Evolutionary conservation across 2,888 invertebrate genomes (phyloP).

Genomic region (Mactromeris polynyma): DNA sequence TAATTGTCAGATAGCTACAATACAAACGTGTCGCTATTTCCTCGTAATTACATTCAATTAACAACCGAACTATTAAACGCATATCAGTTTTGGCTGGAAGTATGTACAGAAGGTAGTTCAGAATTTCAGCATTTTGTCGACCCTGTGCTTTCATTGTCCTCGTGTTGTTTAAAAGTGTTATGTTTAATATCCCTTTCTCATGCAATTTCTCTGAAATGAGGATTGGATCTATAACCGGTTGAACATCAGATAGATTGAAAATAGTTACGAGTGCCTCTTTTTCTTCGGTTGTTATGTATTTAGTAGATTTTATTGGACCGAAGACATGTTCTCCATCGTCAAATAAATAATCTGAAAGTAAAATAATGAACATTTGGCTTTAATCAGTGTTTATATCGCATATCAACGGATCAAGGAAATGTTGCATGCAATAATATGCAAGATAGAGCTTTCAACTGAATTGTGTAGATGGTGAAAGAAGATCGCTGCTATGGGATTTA

Average conservation of each 20-base stretch:
- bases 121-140: background rate
- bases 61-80: background rate
- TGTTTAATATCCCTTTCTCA: background rate
- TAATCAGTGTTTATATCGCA: too few species aligned
- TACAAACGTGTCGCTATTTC: slow-evolving; percentile 26
- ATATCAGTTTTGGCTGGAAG: background rate
- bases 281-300: background rate
- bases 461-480: too few species aligned
- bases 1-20: slow-evolving; percentile 14
- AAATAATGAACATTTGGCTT: too few species aligned
- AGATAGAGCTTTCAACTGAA: too few species aligned
- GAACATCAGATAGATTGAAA: background rate
- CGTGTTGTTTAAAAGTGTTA: background rate
- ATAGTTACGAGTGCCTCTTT: background rate
- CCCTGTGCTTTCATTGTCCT: background rate
- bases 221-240: background rate
- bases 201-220: background rate
- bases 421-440: too few species aligned
- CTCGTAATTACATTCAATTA: slow-evolving; percentile 41
- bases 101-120: background rate
- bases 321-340: slow-evolving; percentile 12
- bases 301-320: background rate
- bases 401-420: too few species aligned
- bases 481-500: too few species aligned
- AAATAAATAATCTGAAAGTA: slow-evolving; percentile 7